phyloP scores from a whole-genome alignment of 2,797 vertebrate species.

The Microcaecilia unicolor region DNA sequence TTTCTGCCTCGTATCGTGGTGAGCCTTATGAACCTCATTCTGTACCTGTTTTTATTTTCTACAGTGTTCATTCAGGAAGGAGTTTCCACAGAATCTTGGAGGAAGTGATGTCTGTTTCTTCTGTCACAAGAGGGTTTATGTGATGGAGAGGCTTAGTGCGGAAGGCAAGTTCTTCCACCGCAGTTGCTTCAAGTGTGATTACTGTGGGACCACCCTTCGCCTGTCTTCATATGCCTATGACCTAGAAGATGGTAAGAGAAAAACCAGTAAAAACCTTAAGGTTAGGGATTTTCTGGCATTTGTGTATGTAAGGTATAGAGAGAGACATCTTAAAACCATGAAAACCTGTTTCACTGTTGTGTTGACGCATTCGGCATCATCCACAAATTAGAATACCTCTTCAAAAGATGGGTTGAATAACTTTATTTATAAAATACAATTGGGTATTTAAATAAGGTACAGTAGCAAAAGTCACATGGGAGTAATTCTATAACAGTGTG shows the following conservation, averaged over 20 bases:
- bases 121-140: slow-evolving; percentile 87
- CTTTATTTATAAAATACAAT: background rate
- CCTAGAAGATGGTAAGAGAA: slow-evolving; percentile 75
- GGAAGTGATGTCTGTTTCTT: slow-evolving; percentile 97
- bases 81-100: slow-evolving; percentile 89
- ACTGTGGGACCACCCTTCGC: slow-evolving; percentile 87
- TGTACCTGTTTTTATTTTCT: slow-evolving; percentile 23
- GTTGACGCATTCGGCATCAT: no score
- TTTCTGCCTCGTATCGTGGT: background rate
- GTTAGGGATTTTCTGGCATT: no score
- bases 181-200: slow-evolving; percentile 95
- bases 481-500: no score
- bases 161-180: slow-evolving; percentile 98
- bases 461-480: no score
- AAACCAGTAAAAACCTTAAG: no score
- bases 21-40: slow-evolving; percentile 8
- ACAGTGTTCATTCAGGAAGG: slow-evolving; percentile 88
- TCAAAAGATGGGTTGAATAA: background rate
- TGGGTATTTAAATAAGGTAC: background rate
- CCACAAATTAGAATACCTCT: background rate
- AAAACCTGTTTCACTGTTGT: no score
- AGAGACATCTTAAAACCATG: no score
- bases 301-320: no score
- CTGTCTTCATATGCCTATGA: slow-evolving; percentile 91
- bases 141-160: slow-evolving; percentile 93